Conservation (phyloP, 2,113 vertebrate species). For the Symphodus melops region DNA sequence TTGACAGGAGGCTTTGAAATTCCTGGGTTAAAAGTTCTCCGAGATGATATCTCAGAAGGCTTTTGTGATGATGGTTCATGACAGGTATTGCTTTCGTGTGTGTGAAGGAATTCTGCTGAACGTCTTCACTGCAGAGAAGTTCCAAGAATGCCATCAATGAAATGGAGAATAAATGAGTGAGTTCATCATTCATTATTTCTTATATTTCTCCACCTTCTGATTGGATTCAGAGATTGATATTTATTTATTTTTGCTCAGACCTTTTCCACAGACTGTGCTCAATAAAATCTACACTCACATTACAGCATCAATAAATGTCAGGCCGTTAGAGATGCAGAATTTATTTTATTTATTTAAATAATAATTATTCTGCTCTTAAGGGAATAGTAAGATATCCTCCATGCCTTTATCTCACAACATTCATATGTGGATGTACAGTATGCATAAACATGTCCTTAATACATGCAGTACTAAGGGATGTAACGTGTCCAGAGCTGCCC, state of each 20-base stretch:
- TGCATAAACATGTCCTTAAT: constrained; percentile 22
- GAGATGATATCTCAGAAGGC: constrained; percentile 84
- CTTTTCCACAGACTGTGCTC: constrained; percentile 81
- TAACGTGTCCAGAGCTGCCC: constrained; percentile 1
- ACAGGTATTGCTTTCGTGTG: constrained; percentile 76
- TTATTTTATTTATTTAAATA: constrained; percentile 87
- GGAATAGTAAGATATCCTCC: constrained; percentile 39
- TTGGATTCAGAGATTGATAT: constrained; percentile 38
- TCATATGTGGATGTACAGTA: constrained; percentile 1
- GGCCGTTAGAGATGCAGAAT: constrained; percentile 85
- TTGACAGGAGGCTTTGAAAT: constrained; percentile 84
- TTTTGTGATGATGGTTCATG: constrained; percentile 80
- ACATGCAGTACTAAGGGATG: constrained; percentile 17
- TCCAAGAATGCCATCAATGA: constrained; percentile 18
- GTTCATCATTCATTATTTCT: neutral
- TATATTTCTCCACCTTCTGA: constrained; percentile 11
- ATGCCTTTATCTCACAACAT: constrained; percentile 14
- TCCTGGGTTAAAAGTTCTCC: constrained; percentile 83
- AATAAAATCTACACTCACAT: constrained; percentile 73
- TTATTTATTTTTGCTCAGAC: constrained; percentile 37
- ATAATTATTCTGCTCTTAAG: constrained; percentile 81
- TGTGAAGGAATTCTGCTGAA: constrained; percentile 67
- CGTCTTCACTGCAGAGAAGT: constrained; percentile 45
- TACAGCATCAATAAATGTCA: constrained; percentile 55
- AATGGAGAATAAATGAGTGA: neutral